phyloP scores from a whole-genome alignment of 2,113 vertebrate species.

The Proterorhinus semilunaris region DNA sequence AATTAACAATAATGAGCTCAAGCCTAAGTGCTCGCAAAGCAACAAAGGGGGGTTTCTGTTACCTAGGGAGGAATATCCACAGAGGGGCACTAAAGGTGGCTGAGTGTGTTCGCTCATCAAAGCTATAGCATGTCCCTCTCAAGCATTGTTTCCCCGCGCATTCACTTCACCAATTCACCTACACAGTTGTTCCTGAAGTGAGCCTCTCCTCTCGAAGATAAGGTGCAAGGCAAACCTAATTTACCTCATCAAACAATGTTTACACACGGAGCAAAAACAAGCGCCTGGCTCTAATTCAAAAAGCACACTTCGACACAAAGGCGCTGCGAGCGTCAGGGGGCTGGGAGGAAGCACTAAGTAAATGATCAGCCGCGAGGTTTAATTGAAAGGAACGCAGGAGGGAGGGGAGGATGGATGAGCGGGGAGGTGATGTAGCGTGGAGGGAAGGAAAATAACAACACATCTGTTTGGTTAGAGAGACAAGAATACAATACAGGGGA shows the following conservation, averaged over 20 bases:
- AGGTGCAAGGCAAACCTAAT: constrained; percentile 24
- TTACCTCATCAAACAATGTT: constrained; percentile 53
- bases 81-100: constrained; percentile 15
- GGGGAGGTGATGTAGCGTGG: constrained; percentile 13
- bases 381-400: constrained; percentile 44
- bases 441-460: constrained; percentile 25
- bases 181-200: neutral
- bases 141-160: neutral
- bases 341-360: constrained; percentile 25
- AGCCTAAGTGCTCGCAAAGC: constrained; percentile 17
- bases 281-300: constrained; percentile 44
- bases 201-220: constrained; percentile 13
- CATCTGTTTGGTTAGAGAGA: constrained; percentile 21
- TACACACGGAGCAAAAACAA: constrained; percentile 44
- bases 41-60: constrained; percentile 19
- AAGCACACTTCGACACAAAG: constrained; percentile 25
- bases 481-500: constrained; percentile 2
- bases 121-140: constrained; percentile 17
- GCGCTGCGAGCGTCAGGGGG: constrained; percentile 16
- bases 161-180: constrained; percentile 12
- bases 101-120: constrained; percentile 32
- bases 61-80: constrained; percentile 15
- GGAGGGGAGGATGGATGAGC: constrained; percentile 27
- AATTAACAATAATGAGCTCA: constrained; percentile 52
- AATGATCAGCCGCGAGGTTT: constrained; percentile 45